These are phyloP conservation scores for Micronycteris hirsuta DNA, from an alignment of 2,113 vertebrate genomes.

Conservation along the genomic window DNA sequence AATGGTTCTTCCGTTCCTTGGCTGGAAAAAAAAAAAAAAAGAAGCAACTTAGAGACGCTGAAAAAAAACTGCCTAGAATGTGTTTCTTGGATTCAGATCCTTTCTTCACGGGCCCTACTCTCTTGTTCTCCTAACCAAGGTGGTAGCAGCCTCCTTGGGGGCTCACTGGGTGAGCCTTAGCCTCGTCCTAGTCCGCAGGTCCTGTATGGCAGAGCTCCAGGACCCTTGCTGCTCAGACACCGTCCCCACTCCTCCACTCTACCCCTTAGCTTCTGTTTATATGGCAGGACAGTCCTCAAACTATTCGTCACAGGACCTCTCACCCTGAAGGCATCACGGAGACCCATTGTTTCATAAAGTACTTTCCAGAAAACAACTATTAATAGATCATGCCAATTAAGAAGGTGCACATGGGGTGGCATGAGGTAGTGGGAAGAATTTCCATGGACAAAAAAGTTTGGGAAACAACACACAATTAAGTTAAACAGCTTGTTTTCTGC, in stretches of 20 bases:
- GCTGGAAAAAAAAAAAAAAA: slow-evolving; percentile 68
- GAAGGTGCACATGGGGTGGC: background rate
- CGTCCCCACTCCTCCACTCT: too few species aligned
- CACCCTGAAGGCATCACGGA: background rate
- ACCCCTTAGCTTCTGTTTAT: background rate
- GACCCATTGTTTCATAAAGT: background rate
- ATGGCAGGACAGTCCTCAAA: background rate
- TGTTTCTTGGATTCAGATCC: background rate
- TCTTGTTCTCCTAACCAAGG: background rate
- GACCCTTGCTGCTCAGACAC: background rate
- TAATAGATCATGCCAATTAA: background rate
- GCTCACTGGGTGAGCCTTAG: background rate
- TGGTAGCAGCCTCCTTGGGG: background rate
- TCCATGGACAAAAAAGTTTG: background rate
- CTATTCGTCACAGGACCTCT: background rate
- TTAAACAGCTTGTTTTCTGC: background rate
- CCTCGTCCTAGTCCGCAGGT: background rate
- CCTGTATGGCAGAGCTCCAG: background rate
- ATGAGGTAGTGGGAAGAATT: background rate
- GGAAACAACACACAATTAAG: background rate
- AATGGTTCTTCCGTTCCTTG: slow-evolving; percentile 82
- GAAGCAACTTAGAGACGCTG: background rate
- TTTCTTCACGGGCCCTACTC: background rate
- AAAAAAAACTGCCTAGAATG: background rate
- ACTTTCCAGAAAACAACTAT: background rate